phyloP scores from a whole-genome alignment of 1,140 invertebrate genomes.

The Drosophila nikananu region DNA sequence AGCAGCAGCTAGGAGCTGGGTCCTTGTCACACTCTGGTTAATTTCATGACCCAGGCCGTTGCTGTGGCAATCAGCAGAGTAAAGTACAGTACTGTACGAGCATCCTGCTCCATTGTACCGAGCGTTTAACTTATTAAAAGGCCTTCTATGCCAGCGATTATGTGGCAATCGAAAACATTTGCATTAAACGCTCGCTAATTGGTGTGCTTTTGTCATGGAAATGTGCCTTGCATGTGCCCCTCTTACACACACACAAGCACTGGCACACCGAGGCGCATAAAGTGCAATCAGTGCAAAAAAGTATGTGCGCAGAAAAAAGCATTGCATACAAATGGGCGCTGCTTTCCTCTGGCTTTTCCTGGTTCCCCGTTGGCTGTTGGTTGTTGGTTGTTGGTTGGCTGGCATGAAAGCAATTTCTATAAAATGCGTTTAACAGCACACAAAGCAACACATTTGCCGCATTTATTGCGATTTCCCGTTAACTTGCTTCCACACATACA shows the following conservation, averaged over 20 bases:
- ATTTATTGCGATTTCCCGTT: slow-evolving; percentile 83
- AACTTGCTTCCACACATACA: slow-evolving; percentile 55
- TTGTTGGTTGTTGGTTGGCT: slow-evolving; percentile 41
- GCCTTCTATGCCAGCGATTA: slow-evolving; percentile 60
- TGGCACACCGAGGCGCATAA: slow-evolving; percentile 61
- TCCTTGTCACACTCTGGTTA: slow-evolving; percentile 34
- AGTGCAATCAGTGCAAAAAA: slow-evolving; percentile 62
- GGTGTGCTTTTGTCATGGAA: slow-evolving; percentile 77
- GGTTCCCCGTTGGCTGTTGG: slow-evolving; percentile 5
- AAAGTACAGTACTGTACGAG: slow-evolving; percentile 7
- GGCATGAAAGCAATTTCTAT: slow-evolving; percentile 77
- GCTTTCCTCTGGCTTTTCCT: slow-evolving; percentile 13
- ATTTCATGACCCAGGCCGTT: slow-evolving; percentile 17
- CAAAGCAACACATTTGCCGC: slow-evolving; percentile 83
- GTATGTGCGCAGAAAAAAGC: slow-evolving; percentile 28
- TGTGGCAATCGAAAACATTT: slow-evolving; percentile 67
- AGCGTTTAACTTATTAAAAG: slow-evolving; percentile 60
- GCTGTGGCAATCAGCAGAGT: slow-evolving; percentile 10
- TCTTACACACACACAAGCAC: slow-evolving; percentile 4
- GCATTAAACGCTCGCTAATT: slow-evolving; percentile 77
- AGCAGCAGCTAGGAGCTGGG: slow-evolving; percentile 1
- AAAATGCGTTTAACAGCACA: slow-evolving; percentile 80
- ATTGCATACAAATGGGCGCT: slow-evolving; percentile 74
- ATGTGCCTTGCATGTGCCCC: slow-evolving; percentile 45
- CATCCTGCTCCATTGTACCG: slow-evolving; percentile 35